A percentile compares a stretch with the other conserved stretches of the same genome.
Conservation (phyloP, 2,888 invertebrate genomes). For the Anoncus sp. region DNA sequence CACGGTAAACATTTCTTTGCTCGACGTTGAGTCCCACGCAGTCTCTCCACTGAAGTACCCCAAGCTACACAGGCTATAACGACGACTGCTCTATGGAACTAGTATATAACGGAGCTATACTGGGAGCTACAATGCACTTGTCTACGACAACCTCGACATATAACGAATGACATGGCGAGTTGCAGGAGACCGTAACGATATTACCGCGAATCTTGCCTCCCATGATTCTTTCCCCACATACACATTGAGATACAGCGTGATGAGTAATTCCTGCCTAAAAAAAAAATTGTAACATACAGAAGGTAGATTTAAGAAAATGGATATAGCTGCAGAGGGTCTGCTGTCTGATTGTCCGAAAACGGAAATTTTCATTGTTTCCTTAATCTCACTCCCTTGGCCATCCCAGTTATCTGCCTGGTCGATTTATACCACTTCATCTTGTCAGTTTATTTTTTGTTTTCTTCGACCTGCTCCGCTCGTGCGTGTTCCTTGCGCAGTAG, state of each 20-base stretch:
- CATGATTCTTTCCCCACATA: slow-evolving; percentile 30
- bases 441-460: slow-evolving; percentile 14
- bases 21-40: slow-evolving; percentile 14
- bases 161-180: slow-evolving; percentile 39
- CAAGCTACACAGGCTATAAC: slow-evolving; percentile 4
- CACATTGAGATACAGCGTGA: slow-evolving; percentile 8
- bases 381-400: slow-evolving; percentile 16
- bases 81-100: slow-evolving; percentile 11
- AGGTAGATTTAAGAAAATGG: slow-evolving; percentile 15
- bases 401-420: slow-evolving; percentile 8
- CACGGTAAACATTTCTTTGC: slow-evolving; percentile 43
- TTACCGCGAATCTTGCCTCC: slow-evolving; percentile 29
- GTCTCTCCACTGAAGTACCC: slow-evolving; percentile 2
- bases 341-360: slow-evolving; percentile 26
- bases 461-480: slow-evolving; percentile 18
- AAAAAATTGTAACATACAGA: slow-evolving; percentile 36
- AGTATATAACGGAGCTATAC: slow-evolving; percentile 20
- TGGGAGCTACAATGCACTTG: slow-evolving; percentile 24
- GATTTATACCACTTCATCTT: slow-evolving; percentile 5
- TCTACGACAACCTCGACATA: slow-evolving; percentile 41
- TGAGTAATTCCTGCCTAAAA: slow-evolving; percentile 35
- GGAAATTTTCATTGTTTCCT: slow-evolving; percentile 17
- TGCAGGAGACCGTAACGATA: slow-evolving; percentile 41
- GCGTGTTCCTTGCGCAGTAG: slow-evolving; percentile 21
- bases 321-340: slow-evolving; percentile 2